These are phyloP conservation scores for Tuberolachnus salignus DNA, from an alignment of 2,888 invertebrate genomes.

Conservation along the genomic window DNA sequence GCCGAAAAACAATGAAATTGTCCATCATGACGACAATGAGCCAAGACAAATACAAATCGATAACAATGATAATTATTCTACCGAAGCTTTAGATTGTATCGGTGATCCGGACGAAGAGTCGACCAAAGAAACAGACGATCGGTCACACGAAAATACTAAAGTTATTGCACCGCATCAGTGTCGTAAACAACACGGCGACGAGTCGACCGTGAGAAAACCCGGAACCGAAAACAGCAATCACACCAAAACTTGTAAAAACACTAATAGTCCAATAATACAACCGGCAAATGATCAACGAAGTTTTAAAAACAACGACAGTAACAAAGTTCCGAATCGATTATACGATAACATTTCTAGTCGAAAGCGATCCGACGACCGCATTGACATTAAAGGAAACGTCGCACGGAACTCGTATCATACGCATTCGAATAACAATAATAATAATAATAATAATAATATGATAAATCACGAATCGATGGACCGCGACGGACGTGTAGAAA, in stretches of 20 bases:
- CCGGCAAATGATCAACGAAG: too few species aligned
- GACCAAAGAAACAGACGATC: neutral
- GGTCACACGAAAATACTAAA: neutral
- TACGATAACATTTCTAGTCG: too few species aligned
- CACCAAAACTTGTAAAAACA: neutral
- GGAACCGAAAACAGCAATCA: neutral
- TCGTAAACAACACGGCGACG: neutral
- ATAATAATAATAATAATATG: neutral
- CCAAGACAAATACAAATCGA: neutral
- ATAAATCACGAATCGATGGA: neutral
- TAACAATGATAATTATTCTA: neutral
- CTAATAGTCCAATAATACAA: neutral
- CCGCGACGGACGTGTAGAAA: neutral
- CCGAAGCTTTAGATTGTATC: neutral
- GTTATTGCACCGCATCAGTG: neutral
- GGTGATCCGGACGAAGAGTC: neutral
- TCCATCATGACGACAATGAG: neutral
- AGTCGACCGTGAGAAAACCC: neutral
- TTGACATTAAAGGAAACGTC: neutral
- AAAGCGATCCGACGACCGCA: neutral
- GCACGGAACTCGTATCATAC: too few species aligned
- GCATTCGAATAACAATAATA: neutral
- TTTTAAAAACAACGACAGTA: too few species aligned
- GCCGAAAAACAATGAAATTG: neutral
- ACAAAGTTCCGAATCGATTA: too few species aligned